Percentiles rank a stretch among this genome's conserved stretches.
phyloP scores from a whole-genome alignment of 1,140 invertebrate species.

The Drosophila baimaii region DNA sequence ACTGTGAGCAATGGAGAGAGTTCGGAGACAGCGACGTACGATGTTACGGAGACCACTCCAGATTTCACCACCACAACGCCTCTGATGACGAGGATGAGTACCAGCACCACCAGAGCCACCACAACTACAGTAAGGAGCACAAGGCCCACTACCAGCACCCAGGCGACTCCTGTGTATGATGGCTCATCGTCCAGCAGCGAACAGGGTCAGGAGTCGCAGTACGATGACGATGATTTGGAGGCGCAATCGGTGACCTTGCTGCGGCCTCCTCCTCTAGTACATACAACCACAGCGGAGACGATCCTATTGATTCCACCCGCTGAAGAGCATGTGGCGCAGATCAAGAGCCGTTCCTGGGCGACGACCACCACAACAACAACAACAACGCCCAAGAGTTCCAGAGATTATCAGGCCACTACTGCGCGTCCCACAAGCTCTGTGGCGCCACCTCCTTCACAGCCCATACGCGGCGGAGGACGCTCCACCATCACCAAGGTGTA shows the following conservation, averaged over 20 bases:
- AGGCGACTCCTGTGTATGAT: slow-evolving; percentile 4
- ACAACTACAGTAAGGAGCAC: slow-evolving; percentile 29
- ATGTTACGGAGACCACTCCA: slow-evolving; percentile 66
- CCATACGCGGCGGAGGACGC: slow-evolving; percentile 77
- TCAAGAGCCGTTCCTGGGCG: slow-evolving; percentile 73
- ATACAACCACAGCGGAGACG: slow-evolving; percentile 79
- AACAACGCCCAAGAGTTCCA: slow-evolving; percentile 28
- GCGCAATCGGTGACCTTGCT: slow-evolving; percentile 73
- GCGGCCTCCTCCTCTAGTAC: slow-evolving; percentile 65
- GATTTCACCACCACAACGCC: slow-evolving; percentile 54
- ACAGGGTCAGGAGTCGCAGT: slow-evolving; percentile 50
- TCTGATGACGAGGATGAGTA: slow-evolving; percentile 38
- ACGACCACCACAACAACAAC: slow-evolving; percentile 50
- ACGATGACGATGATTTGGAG: slow-evolving; percentile 74
- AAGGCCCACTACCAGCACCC: slow-evolving; percentile 18
- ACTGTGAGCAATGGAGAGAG: slow-evolving; percentile 56
- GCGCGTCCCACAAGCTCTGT: slow-evolving; percentile 20
- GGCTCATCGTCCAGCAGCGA: slow-evolving; percentile 21
- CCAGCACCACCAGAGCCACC: slow-evolving; percentile 33
- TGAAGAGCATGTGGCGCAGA: slow-evolving; percentile 77
- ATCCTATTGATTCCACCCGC: slow-evolving; percentile 79
- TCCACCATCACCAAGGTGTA: slow-evolving; percentile 88
- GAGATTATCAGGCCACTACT: slow-evolving; percentile 37
- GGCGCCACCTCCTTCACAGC: slow-evolving; percentile 33
- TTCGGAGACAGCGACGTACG: slow-evolving; percentile 64